phyloP scores from a whole-genome alignment of 2,113 vertebrate species.

The Helogale parvula region DNA sequence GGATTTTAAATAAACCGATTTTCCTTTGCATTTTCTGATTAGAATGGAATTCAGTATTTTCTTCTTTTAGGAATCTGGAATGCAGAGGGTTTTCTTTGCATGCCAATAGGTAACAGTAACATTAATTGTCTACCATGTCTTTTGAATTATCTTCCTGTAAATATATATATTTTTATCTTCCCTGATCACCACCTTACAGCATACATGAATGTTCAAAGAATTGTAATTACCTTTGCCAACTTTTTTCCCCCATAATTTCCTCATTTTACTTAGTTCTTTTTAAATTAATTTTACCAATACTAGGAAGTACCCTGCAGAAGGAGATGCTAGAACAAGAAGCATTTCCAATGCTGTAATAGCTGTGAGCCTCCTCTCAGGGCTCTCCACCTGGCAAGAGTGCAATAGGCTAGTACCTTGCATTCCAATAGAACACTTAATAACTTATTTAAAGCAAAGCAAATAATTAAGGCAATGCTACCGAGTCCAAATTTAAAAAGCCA shows the following conservation, averaged over 20 bases:
- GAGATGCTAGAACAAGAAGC: neutral
- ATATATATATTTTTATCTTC: neutral
- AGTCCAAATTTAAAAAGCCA: neutral
- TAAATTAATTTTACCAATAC: neutral
- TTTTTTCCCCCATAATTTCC: neutral
- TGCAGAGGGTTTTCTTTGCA: neutral
- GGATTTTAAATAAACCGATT: neutral
- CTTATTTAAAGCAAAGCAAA: neutral
- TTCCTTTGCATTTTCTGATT: neutral
- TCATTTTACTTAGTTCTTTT: neutral
- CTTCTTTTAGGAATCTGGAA: neutral
- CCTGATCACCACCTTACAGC: neutral
- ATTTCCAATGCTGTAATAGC: rapidly evolving
- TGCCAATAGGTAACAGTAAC: neutral
- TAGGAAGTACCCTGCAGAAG: neutral
- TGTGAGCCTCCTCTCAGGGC: neutral
- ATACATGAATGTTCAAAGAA: neutral
- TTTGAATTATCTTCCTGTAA: neutral
- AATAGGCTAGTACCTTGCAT: neutral
- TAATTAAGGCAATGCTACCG: neutral
- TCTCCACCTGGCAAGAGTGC: neutral
- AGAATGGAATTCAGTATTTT: neutral
- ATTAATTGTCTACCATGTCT: neutral
- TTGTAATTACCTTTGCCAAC: neutral
- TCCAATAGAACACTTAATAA: neutral